These are phyloP conservation scores for Xylota segnis DNA, from an alignment of 2,888 invertebrate genomes.

Conservation along the genomic window DNA sequence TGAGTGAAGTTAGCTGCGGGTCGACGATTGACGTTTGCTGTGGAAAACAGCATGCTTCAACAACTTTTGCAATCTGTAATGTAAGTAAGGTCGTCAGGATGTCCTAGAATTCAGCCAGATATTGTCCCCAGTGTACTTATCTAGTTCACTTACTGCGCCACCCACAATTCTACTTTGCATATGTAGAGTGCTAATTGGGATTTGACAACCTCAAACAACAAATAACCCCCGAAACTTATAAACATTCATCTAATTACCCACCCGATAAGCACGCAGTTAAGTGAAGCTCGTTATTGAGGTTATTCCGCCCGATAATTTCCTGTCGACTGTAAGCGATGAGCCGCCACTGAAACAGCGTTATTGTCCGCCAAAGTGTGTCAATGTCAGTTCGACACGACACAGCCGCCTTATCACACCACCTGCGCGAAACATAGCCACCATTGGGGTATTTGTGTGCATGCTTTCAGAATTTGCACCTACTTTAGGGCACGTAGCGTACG, in stretches of 20 bases:
- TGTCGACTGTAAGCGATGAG: not conserved
- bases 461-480: slow-evolving; percentile 32
- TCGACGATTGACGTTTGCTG: too few species aligned
- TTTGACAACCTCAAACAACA: slow-evolving; percentile 29
- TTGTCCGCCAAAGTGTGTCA: slow-evolving; percentile 52
- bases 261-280: slow-evolving; percentile 51
- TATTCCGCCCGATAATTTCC: slow-evolving; percentile 32
- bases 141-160: slow-evolving; percentile 20
- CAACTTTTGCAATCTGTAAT: not conserved
- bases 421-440: slow-evolving; percentile 7
- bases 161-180: slow-evolving; percentile 47
- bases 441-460: slow-evolving; percentile 39
- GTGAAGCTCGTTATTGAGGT: slow-evolving; percentile 54
- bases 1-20: too few species aligned
- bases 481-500: slow-evolving; percentile 49
- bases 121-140: slow-evolving; percentile 4
- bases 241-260: slow-evolving; percentile 58
- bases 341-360: not conserved
- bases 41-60: too few species aligned
- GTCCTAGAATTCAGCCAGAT: not conserved
- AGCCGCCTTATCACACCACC: slow-evolving; percentile 58
- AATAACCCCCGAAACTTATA: slow-evolving; percentile 46
- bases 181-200: slow-evolving; percentile 45
- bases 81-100: too few species aligned
- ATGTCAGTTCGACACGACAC: slow-evolving; percentile 55